These are phyloP conservation scores for Smittia aterrima DNA, from an alignment of 2,888 invertebrate species.

Conservation along the genomic window DNA sequence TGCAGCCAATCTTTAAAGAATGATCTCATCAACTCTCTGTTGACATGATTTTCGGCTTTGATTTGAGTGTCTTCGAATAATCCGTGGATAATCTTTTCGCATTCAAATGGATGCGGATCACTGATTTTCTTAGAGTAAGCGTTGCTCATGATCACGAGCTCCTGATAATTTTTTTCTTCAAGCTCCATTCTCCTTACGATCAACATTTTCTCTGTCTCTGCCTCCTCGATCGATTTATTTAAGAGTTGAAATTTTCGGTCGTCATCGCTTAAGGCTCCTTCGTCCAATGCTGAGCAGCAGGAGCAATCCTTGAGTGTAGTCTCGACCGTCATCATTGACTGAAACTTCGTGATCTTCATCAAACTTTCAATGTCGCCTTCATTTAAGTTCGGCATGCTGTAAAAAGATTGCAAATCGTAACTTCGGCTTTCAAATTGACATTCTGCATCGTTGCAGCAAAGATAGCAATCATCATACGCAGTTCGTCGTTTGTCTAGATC, in stretches of 20 bases:
- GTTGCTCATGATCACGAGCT: neutral
- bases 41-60: neutral
- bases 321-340: slow-evolving; percentile 30
- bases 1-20: slow-evolving; percentile 53
- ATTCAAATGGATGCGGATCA: slow-evolving; percentile 20
- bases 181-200: slow-evolving; percentile 46
- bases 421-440: neutral
- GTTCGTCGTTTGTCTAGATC: neutral
- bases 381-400: slow-evolving; percentile 17
- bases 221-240: slow-evolving; percentile 43
- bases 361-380: slow-evolving; percentile 25
- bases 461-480: neutral
- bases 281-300: neutral
- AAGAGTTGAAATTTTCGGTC: neutral
- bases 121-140: neutral
- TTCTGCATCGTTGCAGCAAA: slow-evolving; percentile 8
- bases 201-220: slow-evolving; percentile 49
- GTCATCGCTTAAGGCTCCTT: neutral
- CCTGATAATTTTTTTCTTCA: slow-evolving; percentile 42
- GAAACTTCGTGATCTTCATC: slow-evolving; percentile 30
- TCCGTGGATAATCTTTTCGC: slow-evolving; percentile 31
- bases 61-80: slow-evolving; percentile 18
- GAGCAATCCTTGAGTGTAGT: neutral
- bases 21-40: slow-evolving; percentile 45
- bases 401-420: slow-evolving; percentile 9